Evolutionary conservation across 2,888 invertebrate genomes (phyloP).

Genomic region (Taphrorychus bicolor): DNA sequence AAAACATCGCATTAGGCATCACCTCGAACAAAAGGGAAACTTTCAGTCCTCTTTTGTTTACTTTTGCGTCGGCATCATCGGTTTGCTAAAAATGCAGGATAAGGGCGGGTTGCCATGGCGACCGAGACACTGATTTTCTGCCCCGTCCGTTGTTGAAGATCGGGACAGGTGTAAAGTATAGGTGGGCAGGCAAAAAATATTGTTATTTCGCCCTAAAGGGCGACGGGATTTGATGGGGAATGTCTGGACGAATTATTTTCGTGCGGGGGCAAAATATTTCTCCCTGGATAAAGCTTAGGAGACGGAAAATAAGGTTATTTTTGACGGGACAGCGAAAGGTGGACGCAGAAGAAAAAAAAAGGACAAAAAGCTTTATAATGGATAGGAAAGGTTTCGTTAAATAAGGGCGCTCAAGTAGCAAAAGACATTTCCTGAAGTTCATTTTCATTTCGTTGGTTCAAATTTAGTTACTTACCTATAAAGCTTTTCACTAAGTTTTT

Average conservation of each 20-base stretch:
- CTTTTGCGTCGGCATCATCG: conserved; percentile 27
- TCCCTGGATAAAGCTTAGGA: not conserved
- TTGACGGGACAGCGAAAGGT: not conserved
- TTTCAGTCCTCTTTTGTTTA: conserved; percentile 29
- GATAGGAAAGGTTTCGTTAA: too few relatives aligned
- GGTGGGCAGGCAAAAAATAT: conserved; percentile 15
- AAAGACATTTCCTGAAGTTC: too few relatives aligned
- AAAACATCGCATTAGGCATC: conserved; percentile 19
- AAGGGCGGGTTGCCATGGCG: conserved; percentile 22
- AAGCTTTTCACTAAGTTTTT: too few relatives aligned
- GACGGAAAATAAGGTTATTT: not conserved
- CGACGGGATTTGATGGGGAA: conserved; percentile 7
- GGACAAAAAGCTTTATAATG: too few relatives aligned
- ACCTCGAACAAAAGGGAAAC: conserved; percentile 23
- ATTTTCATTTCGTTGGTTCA: too few relatives aligned
- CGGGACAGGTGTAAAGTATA: conserved; percentile 12
- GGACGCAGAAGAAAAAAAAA: too few relatives aligned
- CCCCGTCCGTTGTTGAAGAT: conserved; percentile 11
- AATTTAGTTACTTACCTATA: too few relatives aligned
- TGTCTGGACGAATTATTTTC: conserved; percentile 5
- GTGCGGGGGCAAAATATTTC: not conserved
- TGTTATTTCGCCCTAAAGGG: conserved; percentile 5
- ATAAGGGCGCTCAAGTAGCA: too few relatives aligned
- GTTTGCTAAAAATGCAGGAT: conserved; percentile 13
- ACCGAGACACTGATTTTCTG: conserved; percentile 26